Base-by-base conservation (phyloP, 2,113 vertebrate genomes). In the Delphinus delphis region DNA sequence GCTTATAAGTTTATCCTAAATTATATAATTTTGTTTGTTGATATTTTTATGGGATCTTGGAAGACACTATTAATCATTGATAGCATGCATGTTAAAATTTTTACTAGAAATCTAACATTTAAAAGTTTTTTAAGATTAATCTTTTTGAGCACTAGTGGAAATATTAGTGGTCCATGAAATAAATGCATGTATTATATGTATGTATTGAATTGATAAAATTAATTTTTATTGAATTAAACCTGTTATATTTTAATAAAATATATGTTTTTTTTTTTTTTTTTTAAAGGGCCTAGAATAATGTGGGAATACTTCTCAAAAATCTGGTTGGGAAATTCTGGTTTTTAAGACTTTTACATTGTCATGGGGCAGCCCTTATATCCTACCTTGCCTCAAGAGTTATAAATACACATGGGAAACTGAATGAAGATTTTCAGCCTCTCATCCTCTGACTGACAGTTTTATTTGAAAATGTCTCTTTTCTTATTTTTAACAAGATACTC, bases 401-500 rank as follows among this genome's bases (percentile, higher is more conserved):
- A 96, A 96, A 93, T 89, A 90, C 74, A 84, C 36, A 53, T 13
- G 58, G 77, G 21, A 63, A 83, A 88, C 44, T 55, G 15, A 96
- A 93, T 94, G 38, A 96, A 95, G 84, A 88, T 90, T 97, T 95
- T 88, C 65, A 94, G 33, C 44, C 77, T 94, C 85, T 94, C 80
- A 81, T 85, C 20, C 26, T 94, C 65, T 93, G 31, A 71, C 31
- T 67, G 93, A 93, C 94, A 92, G 73, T 96, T 93, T 87, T 71
- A 84, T 90, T 96, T 92, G 74, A 96, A 95, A 96, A 96, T 90
- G 26, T 71, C 47, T 83, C 67, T 94, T 86, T 91, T 76, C 88
- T 97, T 96, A 96, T 90, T 97, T 93, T 96, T 90, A 97, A 92
- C 93, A 94, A 96, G 76, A 93, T 92, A 93, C 18, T 90, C 93